Percentiles rank a stretch among this genome's conserved stretches.
phyloP scores from a whole-genome alignment of 2,113 vertebrate species.

The Petrocephalus microphthalmus region DNA sequence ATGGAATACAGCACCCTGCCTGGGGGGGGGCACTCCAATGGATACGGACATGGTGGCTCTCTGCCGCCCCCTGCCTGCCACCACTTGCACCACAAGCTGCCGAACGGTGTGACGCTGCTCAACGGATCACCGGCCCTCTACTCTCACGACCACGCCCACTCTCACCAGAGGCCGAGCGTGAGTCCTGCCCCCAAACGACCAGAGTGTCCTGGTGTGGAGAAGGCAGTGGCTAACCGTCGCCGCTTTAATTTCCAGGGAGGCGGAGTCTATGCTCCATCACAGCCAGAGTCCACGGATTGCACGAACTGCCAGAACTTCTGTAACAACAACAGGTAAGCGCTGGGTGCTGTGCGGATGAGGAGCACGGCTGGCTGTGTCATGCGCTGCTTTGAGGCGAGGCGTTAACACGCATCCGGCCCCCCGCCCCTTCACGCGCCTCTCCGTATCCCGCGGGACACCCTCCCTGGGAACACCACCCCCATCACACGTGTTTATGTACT shows the following conservation, averaged over 20 bases:
- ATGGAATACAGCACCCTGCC: slow-evolving; percentile 75
- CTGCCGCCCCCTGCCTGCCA: slow-evolving; percentile 68
- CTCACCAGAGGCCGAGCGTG: slow-evolving; percentile 72
- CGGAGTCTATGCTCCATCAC: slow-evolving; percentile 70
- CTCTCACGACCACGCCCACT: slow-evolving; percentile 67
- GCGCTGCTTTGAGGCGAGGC: slow-evolving; percentile 1
- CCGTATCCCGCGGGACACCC: not conserved
- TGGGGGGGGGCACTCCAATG: slow-evolving; percentile 59
- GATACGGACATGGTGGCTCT: slow-evolving; percentile 59
- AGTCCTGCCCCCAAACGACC: slow-evolving; percentile 43
- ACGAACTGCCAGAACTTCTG: slow-evolving; percentile 85
- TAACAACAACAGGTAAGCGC: slow-evolving; percentile 88
- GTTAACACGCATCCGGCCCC: slow-evolving; percentile 8
- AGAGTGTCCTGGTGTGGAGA: not conserved
- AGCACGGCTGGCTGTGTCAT: not conserved
- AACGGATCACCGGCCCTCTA: slow-evolving; percentile 59
- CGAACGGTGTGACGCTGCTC: slow-evolving; percentile 62
- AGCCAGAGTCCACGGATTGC: slow-evolving; percentile 73
- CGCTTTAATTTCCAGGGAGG: slow-evolving; percentile 61
- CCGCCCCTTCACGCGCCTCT: not conserved
- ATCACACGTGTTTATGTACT: slow-evolving; percentile 59
- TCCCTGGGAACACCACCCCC: not conserved
- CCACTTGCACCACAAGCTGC: slow-evolving; percentile 74
- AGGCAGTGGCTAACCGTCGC: not conserved
- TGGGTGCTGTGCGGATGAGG: not conserved